Evolutionary conservation across 2,888 invertebrate genomes (phyloP), one percentile per base, ranked within the genome.

Genomic region (Cerceris rybyensis): DNA sequence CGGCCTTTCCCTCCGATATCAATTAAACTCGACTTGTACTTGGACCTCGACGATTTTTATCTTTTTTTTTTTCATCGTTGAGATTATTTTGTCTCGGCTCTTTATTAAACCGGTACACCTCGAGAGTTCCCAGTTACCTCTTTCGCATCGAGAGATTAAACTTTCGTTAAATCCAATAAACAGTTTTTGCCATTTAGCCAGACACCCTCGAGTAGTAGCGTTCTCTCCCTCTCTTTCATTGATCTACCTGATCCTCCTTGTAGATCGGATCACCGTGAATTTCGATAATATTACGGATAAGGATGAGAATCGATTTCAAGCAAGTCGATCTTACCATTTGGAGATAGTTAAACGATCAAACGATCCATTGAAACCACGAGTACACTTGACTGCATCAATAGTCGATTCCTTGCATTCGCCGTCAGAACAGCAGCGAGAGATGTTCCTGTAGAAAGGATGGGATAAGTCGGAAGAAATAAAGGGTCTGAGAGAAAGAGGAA

Each of bases 21-120:
- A 61, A 73, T 73, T 76, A 59, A 50, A 43, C 60, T 61, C 41
- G 52, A 52, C 41, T 52, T 58, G 39, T 14, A 49, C 39, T 16
- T 42, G n/a, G 49, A 41, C 55, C 59, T 14, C 11, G 6, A 41
- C 43, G 13, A 13, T 28, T 66, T 52, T 69, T 60, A 28, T 39
- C 41, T 16, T n/a, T 52, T 69, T 60, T 43, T 39, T 49, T 16
- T n/a, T 14, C 16, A 14, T 2, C 9, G 42, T 61, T 39, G 28
- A 28, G 28, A 17, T 28, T 28, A 11, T 50, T 28, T 17, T 13
- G 28, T 42, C 50, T 16, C 17, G 17, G 11, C 50, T 13, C 7
- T 60, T 54, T 8, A n/a, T 11, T 42, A 39, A 64, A 41, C 50
- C 14, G 6, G 14, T 13, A 28, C 39, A 16, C 28, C 41, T 55